phyloP scores from a whole-genome alignment of 2,797 vertebrate genomes.

The Phaenicophaeus curvirostris region DNA sequence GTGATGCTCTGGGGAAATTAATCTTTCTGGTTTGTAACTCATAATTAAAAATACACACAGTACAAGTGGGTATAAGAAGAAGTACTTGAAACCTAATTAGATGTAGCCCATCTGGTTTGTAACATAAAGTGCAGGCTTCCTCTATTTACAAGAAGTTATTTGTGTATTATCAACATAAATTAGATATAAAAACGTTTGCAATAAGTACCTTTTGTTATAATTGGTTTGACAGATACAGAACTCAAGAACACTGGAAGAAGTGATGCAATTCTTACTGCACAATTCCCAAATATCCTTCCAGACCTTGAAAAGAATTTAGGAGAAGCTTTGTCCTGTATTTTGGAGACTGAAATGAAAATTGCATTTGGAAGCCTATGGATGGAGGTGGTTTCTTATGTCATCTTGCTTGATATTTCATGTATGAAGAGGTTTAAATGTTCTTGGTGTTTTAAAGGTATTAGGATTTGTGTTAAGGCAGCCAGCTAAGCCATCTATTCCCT shows the following conservation, averaged over 20 bases:
- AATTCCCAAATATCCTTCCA: constrained; percentile 72
- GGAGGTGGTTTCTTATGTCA: constrained; percentile 78
- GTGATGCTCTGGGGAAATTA: background rate
- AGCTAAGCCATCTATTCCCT: background rate
- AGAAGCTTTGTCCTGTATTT: constrained; percentile 84
- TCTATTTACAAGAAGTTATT: background rate
- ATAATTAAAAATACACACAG: background rate
- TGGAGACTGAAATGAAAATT: constrained; percentile 92
- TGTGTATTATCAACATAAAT: background rate
- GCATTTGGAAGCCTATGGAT: constrained; percentile 87
- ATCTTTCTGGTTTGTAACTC: background rate
- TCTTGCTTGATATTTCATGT: constrained; percentile 14
- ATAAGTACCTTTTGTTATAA: background rate
- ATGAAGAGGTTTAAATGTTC: background rate
- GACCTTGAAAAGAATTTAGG: constrained; percentile 84
- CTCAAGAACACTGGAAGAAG: background rate
- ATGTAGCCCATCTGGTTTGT: background rate
- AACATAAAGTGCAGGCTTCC: background rate
- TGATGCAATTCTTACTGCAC: background rate
- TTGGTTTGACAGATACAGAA: constrained; percentile 56
- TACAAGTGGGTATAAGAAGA: background rate
- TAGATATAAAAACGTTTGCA: background rate
- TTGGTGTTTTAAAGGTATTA: background rate
- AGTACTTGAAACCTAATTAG: background rate
- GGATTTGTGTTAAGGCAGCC: background rate